These are phyloP conservation scores for Heliopora coerulea DNA, from an alignment of 92 coral and sea anemone genomes.

Conservation along the genomic window DNA sequence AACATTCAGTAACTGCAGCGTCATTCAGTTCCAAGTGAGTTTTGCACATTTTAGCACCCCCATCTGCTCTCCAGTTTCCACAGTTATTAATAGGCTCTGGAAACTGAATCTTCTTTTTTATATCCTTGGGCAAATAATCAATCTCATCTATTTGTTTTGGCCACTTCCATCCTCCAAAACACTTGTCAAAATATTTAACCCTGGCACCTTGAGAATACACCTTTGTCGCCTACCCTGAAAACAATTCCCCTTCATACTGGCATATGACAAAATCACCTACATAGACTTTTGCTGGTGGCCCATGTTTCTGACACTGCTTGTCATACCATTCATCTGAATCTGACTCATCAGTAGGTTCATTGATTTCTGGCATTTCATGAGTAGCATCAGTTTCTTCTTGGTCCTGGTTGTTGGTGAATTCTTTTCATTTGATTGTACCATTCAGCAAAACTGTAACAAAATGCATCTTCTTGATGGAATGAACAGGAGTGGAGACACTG, in stretches of 20 bases:
- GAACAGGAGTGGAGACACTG: constrained; percentile 50
- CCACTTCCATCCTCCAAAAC: constrained; percentile 65
- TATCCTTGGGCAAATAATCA: constrained; percentile 47
- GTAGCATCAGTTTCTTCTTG: constrained; percentile 23
- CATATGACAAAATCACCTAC: constrained; percentile 57
- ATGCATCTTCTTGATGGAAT: constrained; percentile 53
- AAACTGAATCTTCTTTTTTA: no score
- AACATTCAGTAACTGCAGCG: no score
- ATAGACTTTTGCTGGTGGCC: neutral
- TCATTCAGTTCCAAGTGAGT: no score
- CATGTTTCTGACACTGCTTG: constrained; percentile 44
- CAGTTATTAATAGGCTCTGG: no score
- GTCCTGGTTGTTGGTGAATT: constrained; percentile 36
- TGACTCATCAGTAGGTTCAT: constrained; percentile 39
- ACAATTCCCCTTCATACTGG: constrained; percentile 54
- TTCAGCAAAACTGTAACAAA: constrained; percentile 28
- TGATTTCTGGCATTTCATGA: constrained; percentile 18
- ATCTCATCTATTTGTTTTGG: constrained; percentile 51
- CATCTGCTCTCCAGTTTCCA: no score
- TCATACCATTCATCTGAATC: constrained; percentile 56
- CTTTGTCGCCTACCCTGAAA: constrained; percentile 58
- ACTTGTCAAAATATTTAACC: constrained; percentile 47
- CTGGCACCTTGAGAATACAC: constrained; percentile 50
- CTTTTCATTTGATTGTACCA: constrained; percentile 47
- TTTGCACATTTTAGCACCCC: no score